These are phyloP conservation scores for Apodemia zela DNA, from an alignment of 2,888 invertebrate species.

Conservation along the genomic window DNA sequence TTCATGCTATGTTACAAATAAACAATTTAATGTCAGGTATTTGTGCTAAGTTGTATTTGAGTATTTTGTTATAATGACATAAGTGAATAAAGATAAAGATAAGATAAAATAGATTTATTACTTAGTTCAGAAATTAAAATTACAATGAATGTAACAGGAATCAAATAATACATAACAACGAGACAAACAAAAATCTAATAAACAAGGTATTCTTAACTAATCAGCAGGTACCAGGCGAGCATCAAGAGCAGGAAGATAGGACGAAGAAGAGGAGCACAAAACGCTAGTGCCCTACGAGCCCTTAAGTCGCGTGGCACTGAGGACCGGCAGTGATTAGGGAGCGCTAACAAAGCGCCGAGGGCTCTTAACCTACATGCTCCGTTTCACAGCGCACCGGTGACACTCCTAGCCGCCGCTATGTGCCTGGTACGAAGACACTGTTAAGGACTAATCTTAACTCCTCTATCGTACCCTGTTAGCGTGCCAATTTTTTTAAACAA, in stretches of 20 bases:
- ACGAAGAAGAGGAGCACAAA: conserved; percentile 64
- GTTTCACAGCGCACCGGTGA: conserved; percentile 64
- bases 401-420: conserved; percentile 59
- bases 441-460: conserved; percentile 54
- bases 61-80: too few species aligned
- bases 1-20: too few species aligned
- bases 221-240: conserved; percentile 45
- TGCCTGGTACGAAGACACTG: conserved; percentile 52
- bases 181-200: not conserved
- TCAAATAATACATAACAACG: not conserved
- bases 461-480: conserved; percentile 17
- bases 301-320: conserved; percentile 65
- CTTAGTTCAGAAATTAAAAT: too few species aligned
- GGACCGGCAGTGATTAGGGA: conserved; percentile 77
- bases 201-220: conserved; percentile 30
- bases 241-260: conserved; percentile 49
- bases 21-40: too few species aligned
- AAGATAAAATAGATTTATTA: too few species aligned
- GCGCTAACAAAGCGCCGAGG: conserved; percentile 75
- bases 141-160: too few species aligned
- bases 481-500: not conserved
- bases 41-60: too few species aligned
- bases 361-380: conserved; percentile 78
- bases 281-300: conserved; percentile 68
- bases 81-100: too few species aligned